Base-by-base conservation (phyloP, 2,888 invertebrate genomes). In the Drosophila histrio region DNA sequence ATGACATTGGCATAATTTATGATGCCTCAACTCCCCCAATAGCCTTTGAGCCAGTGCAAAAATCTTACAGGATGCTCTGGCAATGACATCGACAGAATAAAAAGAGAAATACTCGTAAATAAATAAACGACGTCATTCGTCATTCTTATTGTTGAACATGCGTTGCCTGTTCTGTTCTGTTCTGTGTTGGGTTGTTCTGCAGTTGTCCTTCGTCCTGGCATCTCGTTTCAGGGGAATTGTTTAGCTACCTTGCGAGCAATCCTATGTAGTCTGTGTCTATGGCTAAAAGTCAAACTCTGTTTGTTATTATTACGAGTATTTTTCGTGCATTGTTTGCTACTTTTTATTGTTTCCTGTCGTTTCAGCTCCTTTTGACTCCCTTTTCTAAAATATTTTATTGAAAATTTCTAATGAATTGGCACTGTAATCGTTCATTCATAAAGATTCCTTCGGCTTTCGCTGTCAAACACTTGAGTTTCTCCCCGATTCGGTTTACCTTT, bases 1-100 rank as follows among this genome's bases (percentile, higher is more conserved):
- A 82, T 81, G 81, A 82, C 81, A 83, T 83, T 71, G 79, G 60
- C 72, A 87, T 83, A 85, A 83, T 83, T 87, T 83, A 87, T 87
- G 77, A 68, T 64, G 43, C 28, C 56, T 70, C 61, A 28, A 19
- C 39, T 36, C 47, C 26, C 49, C 38, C 56, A 39, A 54, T 30
- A 39, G 38, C 26, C 62, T 50, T 44, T 15, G 59, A 39, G 72
- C 54, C 49, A 72, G 81, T 80, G 81, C 79, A 61, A 72, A 76
- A 72, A 65, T 57, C 43, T 46, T 30, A 26, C 60, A 67, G 56
- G 52, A 52, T 46, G 59, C 81, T 87, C 81, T 84, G 79, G 85
- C 88, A 82, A 66, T 84, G 86, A 77, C 88, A 82, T 85, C 67
- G 58, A 67, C 53, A 65, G 39, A 47, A 47, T 26, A 36, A 13